A percentile compares a stretch with the other conserved stretches of the same genome.
phyloP scores from a whole-genome alignment of 2,113 vertebrate genomes.

The Carassius auratus region DNA sequence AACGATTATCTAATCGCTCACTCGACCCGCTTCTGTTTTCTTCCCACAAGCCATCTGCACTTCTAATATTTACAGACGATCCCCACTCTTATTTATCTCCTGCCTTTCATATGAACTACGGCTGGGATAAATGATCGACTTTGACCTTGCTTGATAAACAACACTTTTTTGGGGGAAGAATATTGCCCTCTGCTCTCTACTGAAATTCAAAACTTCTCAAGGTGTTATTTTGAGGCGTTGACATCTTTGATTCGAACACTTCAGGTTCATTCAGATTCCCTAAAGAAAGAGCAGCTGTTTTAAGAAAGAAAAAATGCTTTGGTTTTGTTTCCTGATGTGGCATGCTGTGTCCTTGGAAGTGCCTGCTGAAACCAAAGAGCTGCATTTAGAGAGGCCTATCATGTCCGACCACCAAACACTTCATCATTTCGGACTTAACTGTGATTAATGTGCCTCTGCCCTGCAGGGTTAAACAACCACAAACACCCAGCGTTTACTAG shows the following conservation, averaged over 20 bases:
- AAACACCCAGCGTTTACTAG: constrained; percentile 64
- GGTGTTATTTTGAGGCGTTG: background rate
- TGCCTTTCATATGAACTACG: background rate
- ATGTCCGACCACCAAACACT: constrained; percentile 70
- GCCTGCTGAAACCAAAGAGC: background rate
- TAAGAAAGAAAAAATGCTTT: background rate
- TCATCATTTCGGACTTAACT: constrained; percentile 68
- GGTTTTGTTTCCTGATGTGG: constrained; percentile 11
- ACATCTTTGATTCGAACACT: background rate
- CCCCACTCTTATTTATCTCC: constrained; percentile 31
- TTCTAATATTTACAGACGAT: constrained; percentile 9
- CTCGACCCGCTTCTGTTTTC: constrained; percentile 10
- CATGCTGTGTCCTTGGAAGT: background rate
- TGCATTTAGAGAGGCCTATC: constrained; percentile 33
- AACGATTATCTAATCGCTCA: constrained; percentile 28
- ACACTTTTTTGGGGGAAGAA: background rate
- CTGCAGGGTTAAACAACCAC: constrained; percentile 72
- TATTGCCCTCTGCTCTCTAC: no score
- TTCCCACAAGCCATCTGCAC: constrained; percentile 30
- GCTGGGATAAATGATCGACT: background rate
- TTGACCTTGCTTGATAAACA: constrained; percentile 8
- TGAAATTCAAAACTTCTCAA: background rate
- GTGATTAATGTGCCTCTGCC: constrained; percentile 74
- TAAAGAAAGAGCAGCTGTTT: constrained; percentile 6
- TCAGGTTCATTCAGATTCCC: background rate